These are phyloP conservation scores for Copsychus sechellarum DNA, from an alignment of 2,113 vertebrate species.

Conservation along the genomic window DNA sequence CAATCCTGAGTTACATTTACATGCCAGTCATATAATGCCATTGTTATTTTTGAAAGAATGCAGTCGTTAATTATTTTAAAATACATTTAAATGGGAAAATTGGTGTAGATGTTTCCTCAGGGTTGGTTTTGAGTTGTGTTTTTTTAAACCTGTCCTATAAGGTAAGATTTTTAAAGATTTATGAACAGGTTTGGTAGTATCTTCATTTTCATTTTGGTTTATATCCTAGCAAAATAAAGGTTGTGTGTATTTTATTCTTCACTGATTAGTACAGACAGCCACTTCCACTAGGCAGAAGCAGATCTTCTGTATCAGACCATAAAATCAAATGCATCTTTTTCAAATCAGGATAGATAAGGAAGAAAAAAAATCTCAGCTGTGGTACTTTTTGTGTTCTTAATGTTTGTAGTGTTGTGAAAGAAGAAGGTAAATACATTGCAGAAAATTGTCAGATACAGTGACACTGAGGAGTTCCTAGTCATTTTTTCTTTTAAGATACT, in stretches of 20 bases:
- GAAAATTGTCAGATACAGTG: conserved; percentile 3
- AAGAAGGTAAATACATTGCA: neutral
- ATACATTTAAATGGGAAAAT: conserved; percentile 28
- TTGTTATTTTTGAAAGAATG: conserved; percentile 50
- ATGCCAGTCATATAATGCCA: conserved; percentile 32
- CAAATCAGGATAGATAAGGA: conserved; percentile 2
- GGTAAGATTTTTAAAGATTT: neutral
- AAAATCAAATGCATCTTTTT: conserved; percentile 25
- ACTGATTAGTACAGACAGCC: neutral
- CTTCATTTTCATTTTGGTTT: neutral
- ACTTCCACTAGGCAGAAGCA: neutral
- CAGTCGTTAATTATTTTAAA: conserved; percentile 52
- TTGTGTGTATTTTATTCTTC: neutral
- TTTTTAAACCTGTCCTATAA: neutral
- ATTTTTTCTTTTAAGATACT: neutral
- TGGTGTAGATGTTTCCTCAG: neutral
- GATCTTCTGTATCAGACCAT: conserved; percentile 13
- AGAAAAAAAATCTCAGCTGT: neutral
- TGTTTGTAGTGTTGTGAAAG: neutral
- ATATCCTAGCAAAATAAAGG: neutral
- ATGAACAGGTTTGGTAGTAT: neutral
- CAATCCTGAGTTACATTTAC: conserved; percentile 28
- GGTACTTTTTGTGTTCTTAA: neutral
- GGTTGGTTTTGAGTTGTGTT: neutral
- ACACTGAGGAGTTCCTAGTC: neutral